Percentiles rank a stretch among this genome's conserved stretches.
phyloP scores from a whole-genome alignment of 1,140 invertebrate species.

The Lordiphosa clarofinis region DNA sequence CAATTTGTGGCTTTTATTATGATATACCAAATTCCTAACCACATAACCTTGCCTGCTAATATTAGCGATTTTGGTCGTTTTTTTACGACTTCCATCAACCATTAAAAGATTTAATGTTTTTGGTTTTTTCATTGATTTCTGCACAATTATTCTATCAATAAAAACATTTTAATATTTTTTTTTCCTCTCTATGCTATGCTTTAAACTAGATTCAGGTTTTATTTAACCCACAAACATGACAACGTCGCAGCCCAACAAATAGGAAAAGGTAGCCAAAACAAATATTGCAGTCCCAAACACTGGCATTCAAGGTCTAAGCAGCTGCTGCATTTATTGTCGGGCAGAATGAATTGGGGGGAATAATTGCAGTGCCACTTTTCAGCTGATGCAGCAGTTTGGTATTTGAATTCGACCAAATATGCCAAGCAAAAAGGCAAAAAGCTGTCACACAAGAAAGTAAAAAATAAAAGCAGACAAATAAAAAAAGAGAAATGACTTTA shows the following conservation, averaged over 20 bases:
- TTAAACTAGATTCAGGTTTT: too few relatives aligned
- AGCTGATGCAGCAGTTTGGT: slow-evolving; percentile 24
- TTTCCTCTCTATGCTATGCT: too few relatives aligned
- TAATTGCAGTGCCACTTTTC: slow-evolving; percentile 3
- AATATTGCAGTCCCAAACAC: slow-evolving; percentile 24
- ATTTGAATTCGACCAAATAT: slow-evolving; percentile 19
- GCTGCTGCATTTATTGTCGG: slow-evolving; percentile 29
- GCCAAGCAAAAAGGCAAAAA: slow-evolving; percentile 17
- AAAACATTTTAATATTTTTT: too few relatives aligned
- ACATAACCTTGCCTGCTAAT: too few relatives aligned
- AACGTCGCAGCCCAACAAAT: slow-evolving; percentile 18
- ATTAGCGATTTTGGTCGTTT: too few relatives aligned
- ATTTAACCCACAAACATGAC: slow-evolving; percentile 25
- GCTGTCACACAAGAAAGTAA: not conserved
- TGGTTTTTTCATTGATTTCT: too few relatives aligned
- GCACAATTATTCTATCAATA: too few relatives aligned
- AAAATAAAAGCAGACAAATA: slow-evolving; percentile 1
- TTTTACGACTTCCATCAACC: too few relatives aligned
- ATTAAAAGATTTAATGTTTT: too few relatives aligned
- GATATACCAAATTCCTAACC: too few relatives aligned
- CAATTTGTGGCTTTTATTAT: too few relatives aligned
- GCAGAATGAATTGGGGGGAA: slow-evolving; percentile 5
- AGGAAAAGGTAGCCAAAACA: slow-evolving; percentile 13
- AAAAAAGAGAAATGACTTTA: not conserved
- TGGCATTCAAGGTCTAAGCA: slow-evolving; percentile 25